phyloP scores from a whole-genome alignment of 2,888 invertebrate genomes.

The Ophraella communa region DNA sequence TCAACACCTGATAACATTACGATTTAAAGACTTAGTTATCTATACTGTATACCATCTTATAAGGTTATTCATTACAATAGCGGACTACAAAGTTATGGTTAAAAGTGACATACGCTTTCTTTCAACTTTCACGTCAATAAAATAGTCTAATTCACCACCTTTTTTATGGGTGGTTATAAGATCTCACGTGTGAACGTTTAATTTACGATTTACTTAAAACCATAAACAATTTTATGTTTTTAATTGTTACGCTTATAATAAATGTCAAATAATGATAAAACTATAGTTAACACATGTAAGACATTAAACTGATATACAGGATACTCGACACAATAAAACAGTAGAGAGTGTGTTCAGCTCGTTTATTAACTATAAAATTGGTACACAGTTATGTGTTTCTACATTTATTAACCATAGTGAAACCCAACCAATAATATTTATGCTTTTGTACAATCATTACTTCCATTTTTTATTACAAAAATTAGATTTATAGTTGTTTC shows the following conservation, averaged over 20 bases:
- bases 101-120: not conserved
- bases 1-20: no score
- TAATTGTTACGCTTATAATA: not conserved
- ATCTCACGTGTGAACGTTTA: not conserved
- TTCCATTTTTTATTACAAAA: no score
- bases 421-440: no score
- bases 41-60: no score
- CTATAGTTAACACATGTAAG: conserved; percentile 4
- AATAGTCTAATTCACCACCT: not conserved
- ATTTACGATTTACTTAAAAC: conserved; percentile 1
- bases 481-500: no score
- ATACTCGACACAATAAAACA: not conserved
- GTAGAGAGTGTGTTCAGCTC: not conserved
- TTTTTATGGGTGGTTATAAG: not conserved
- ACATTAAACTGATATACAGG: conserved; percentile 5
- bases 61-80: no score
- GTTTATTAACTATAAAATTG: not conserved
- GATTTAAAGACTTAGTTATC: no score
- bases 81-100: no score
- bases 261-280: conserved; percentile 3
- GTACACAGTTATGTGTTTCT: no score
- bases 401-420: no score
- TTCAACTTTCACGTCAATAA: not conserved
- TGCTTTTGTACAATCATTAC: no score
- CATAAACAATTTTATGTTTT: not conserved